Conservation (phyloP, 2,888 invertebrate genomes). For the Scaptomyza flava region DNA sequence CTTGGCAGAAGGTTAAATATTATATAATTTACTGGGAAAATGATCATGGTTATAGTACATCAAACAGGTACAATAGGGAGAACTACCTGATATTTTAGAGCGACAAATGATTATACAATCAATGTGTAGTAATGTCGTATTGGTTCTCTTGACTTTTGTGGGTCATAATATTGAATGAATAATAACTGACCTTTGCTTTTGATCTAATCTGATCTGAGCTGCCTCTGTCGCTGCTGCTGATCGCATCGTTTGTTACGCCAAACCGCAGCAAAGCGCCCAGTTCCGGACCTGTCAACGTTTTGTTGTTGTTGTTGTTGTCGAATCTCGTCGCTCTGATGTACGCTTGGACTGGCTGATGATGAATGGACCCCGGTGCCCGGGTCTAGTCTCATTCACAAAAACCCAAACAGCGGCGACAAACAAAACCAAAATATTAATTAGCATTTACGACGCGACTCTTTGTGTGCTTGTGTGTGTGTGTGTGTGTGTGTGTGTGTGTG, state of each 20-base stretch:
- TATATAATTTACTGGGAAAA: too few relatives aligned
- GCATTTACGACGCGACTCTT: constrained; percentile 52
- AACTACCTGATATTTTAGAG: too few relatives aligned
- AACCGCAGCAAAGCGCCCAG: constrained; percentile 76
- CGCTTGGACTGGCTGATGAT: constrained; percentile 45
- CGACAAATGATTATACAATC: too few relatives aligned
- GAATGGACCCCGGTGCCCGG: constrained; percentile 61
- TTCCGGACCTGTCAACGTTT: constrained; percentile 67
- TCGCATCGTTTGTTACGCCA: constrained; percentile 46
- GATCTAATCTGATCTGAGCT: constrained; percentile 1
- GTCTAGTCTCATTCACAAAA: constrained; percentile 72
- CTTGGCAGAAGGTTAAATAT: too few relatives aligned
- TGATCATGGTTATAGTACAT: too few relatives aligned
- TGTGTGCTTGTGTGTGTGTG: constrained; percentile 32
- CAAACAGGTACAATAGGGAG: too few relatives aligned
- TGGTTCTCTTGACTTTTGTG: constrained; percentile 3
- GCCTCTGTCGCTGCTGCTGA: constrained; percentile 16
- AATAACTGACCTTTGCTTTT: constrained; percentile 32
- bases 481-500: constrained; percentile 7
- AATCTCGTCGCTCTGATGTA: not conserved
- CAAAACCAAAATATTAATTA: constrained; percentile 77
- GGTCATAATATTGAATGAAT: constrained; percentile 27
- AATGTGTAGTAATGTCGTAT: not conserved
- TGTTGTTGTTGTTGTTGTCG: constrained; percentile 24
- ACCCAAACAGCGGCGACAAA: constrained; percentile 55